Conservation (phyloP, 1,140 invertebrate genomes). For the Philopotamus ludificatus region DNA sequence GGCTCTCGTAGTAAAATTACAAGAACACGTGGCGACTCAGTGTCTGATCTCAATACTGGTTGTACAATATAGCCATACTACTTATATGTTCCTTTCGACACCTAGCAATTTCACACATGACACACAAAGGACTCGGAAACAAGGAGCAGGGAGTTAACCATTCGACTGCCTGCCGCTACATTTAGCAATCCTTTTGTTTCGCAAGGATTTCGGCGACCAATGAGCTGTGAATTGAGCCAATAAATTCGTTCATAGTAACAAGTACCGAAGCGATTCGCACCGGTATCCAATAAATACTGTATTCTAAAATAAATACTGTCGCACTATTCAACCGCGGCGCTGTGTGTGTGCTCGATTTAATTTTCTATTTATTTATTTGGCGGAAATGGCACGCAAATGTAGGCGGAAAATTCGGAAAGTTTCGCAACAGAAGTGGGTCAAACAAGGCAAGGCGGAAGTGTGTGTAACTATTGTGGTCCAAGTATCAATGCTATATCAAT, state of each 20-base stretch:
- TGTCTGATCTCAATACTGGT: too few relatives aligned
- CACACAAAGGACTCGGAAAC: too few relatives aligned
- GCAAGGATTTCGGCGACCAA: background rate
- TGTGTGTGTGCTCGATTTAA: background rate
- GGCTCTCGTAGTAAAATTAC: too few relatives aligned
- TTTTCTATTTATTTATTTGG: background rate
- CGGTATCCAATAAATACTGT: too few relatives aligned
- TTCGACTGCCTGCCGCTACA: slow-evolving; percentile 1
- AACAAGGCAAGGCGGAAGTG: slow-evolving; percentile 8
- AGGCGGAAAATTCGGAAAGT: slow-evolving; percentile 15
- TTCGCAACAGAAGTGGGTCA: slow-evolving; percentile 12
- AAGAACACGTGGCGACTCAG: too few relatives aligned
- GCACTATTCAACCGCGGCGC: too few relatives aligned
- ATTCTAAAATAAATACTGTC: too few relatives aligned
- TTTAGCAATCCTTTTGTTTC: slow-evolving; percentile 9
- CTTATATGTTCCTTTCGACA: too few relatives aligned
- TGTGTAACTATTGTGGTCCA: slow-evolving; percentile 4
- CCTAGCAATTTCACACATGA: background rate
- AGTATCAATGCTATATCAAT: slow-evolving; percentile 3
- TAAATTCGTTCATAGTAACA: background rate
- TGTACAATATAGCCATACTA: too few relatives aligned
- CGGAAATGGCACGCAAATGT: background rate
- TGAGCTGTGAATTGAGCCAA: slow-evolving; percentile 5
- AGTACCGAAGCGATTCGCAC: too few relatives aligned
- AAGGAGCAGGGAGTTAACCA: too few relatives aligned